phyloP scores from a whole-genome alignment of 1,140 invertebrate species.

The Liolophura sinensis region DNA sequence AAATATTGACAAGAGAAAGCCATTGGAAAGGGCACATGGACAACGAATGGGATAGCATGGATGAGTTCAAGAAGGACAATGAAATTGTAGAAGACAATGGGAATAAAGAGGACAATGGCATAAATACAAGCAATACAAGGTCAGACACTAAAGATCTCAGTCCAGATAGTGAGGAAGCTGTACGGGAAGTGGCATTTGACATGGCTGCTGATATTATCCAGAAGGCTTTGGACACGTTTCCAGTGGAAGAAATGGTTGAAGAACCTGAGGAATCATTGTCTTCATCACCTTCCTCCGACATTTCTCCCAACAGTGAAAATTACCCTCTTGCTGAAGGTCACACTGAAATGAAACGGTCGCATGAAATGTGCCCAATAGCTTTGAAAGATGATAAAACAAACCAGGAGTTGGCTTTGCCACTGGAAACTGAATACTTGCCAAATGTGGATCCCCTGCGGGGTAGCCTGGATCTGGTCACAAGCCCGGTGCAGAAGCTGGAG shows the following conservation, averaged over 20 bases:
- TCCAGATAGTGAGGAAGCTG: slow-evolving; percentile 9
- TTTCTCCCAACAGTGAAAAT: no score
- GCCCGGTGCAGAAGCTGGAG: slow-evolving; percentile 8
- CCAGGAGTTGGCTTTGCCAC: slow-evolving; percentile 4
- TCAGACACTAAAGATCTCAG: no score
- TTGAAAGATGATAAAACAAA: no score
- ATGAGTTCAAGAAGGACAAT: no score
- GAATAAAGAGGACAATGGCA: background rate
- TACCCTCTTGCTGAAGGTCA: no score
- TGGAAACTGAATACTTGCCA: slow-evolving; percentile 51
- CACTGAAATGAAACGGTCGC: no score
- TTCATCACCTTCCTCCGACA: background rate
- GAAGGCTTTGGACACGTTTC: slow-evolving; percentile 31
- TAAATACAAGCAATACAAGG: no score
- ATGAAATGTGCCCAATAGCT: no score
- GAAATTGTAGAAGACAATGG: background rate
- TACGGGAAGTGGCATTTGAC: slow-evolving; percentile 30
- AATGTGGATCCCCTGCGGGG: slow-evolving; percentile 44
- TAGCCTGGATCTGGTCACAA: slow-evolving; percentile 35
- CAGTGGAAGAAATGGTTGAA: slow-evolving; percentile 2
- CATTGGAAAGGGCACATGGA: no score
- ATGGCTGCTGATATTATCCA: slow-evolving; percentile 37
- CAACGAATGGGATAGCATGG: no score
- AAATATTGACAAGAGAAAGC: no score
- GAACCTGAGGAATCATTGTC: background rate